Base-by-base conservation (phyloP, 1,140 invertebrate species). In the Platyura marginata region DNA sequence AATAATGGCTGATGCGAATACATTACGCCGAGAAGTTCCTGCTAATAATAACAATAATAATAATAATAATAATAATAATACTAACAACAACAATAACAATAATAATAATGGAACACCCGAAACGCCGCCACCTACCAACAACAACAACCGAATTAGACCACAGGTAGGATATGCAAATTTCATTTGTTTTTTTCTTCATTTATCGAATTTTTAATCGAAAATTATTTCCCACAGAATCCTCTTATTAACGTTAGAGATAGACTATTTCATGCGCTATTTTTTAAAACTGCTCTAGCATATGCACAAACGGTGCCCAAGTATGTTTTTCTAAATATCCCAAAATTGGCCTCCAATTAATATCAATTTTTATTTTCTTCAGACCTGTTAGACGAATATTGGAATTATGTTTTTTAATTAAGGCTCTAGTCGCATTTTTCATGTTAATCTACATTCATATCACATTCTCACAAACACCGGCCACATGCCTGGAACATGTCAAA, bases 241-340 rank as follows among this genome's bases (percentile, higher is more conserved):
- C 56, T 87, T 39, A 77, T 85, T 53, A 81, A 80, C 63, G 82
- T 94, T 43, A 67, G 91, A 52, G 90, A 97, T 56, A 73, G 91
- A 48, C 67, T 96, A n/a, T 97, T 97, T 57, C 87, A 95, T 64
- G 88, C 90, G 21, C 65, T 97, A 46, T 95, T 97, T 61, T 88
- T 93, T 53, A 82, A 88, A 58, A 76, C 84, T 49, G 82, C 93
- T 13, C 63, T 96, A 51, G 75, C 80, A 25, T 97, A 98, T 67
- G 88, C 88, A 13, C 69, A 81, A 54, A 77, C 81, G 43, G 85
- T 95, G 67, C 90, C 91, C 36, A 48, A 50, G 58, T 52, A 38
- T 49, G 48, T 46, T 3, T 18, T 10, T 25, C 1, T 19, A 5
- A 39, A 20, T 23, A 22, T 22, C 13, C 16, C 10, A 15, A 10